These are phyloP conservation scores for Sycobia sp. DNA, from an alignment of 1,140 invertebrate species.

Conservation along the genomic window DNA sequence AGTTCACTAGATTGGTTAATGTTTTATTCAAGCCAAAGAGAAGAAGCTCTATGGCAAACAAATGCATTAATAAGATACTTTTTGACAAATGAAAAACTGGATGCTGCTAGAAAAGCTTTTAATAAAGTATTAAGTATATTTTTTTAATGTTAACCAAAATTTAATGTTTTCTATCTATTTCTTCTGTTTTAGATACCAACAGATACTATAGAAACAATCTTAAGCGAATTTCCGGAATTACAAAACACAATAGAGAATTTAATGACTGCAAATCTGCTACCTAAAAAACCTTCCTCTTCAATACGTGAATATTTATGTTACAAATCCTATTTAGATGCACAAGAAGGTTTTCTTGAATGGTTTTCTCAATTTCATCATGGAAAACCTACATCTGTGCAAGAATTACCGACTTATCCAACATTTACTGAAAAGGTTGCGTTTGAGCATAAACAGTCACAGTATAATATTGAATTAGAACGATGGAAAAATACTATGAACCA, in stretches of 20 bases:
- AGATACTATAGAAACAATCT: conserved; percentile 69
- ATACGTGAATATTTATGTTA: conserved; percentile 79
- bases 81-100: conserved; percentile 69
- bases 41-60: conserved; percentile 81
- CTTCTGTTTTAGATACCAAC: conserved; percentile 59
- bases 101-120: conserved; percentile 73
- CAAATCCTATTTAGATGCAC: conserved; percentile 79
- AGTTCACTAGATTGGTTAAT: conserved; percentile 87
- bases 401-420: conserved; percentile 66
- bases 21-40: conserved; percentile 77
- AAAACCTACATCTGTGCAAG: conserved; percentile 71
- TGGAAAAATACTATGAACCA: conserved; percentile 74
- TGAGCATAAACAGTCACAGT: conserved; percentile 81
- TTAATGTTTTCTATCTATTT: conserved; percentile 11
- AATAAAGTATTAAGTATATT: conserved; percentile 63
- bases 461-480: conserved; percentile 74
- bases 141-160: conserved; percentile 7
- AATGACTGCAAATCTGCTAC: conserved; percentile 53
- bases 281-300: conserved; percentile 60
- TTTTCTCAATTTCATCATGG: conserved; percentile 81
- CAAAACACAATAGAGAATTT: conserved; percentile 57
- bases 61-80: conserved; percentile 90
- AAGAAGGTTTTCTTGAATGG: conserved; percentile 89
- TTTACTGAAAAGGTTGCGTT: conserved; percentile 89
- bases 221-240: conserved; percentile 63